Evolutionary conservation across 2,888 invertebrate genomes (phyloP).

Genomic region (Enoplolaimus lenunculus): DNA sequence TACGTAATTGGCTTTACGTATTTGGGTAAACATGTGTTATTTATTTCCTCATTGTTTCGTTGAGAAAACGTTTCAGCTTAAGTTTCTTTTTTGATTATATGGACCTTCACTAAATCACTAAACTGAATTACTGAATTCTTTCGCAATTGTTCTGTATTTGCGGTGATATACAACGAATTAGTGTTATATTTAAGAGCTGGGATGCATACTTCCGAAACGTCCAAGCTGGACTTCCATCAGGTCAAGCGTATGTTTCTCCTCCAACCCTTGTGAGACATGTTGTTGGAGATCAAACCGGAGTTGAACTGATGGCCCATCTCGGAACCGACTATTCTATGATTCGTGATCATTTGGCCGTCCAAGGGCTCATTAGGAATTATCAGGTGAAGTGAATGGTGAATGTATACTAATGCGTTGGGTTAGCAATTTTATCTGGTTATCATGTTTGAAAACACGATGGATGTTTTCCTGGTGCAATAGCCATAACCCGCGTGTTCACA

Average conservation of each 20-base stretch:
- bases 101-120: too few species aligned
- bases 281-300: too few species aligned
- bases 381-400: conserved; percentile 56
- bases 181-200: conserved; percentile 61
- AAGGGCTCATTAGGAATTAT: conserved; percentile 91
- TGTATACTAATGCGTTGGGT: conserved; percentile 3
- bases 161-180: not conserved
- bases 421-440: not conserved
- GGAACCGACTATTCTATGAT: too few species aligned
- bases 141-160: not conserved
- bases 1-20: too few species aligned
- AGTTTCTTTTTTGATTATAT: not conserved
- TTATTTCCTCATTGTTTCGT: not conserved
- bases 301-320: not conserved
- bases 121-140: too few species aligned
- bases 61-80: not conserved
- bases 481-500: too few species aligned
- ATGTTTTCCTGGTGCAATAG: too few species aligned
- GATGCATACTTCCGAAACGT: conserved; percentile 74
- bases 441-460: too few species aligned
- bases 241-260: conserved; percentile 59
- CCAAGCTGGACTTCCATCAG: conserved; percentile 58
- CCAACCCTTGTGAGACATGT: too few species aligned
- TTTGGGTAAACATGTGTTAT: not conserved
- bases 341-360: conserved; percentile 92